A percentile compares a stretch with the other conserved stretches of the same genome.
Conservation (phyloP, 2,888 invertebrate species). For the Oscheius myriophilus region DNA sequence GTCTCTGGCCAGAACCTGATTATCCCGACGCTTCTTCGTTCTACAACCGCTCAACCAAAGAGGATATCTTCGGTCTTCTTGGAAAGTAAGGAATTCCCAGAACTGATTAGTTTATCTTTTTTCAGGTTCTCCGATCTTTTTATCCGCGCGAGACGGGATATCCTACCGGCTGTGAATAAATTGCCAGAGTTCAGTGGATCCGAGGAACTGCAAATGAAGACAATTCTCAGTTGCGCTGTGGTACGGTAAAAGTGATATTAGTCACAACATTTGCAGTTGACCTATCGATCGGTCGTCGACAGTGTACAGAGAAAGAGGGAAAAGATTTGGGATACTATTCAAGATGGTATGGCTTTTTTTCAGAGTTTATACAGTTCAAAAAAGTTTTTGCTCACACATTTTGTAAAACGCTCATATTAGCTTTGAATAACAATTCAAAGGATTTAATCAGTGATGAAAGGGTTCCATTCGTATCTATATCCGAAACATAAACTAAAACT, state of each 20-base stretch:
- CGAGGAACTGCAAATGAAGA: conserved; percentile 90
- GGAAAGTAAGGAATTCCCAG: background rate
- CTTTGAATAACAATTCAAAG: too few species aligned
- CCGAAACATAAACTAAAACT: too few species aligned
- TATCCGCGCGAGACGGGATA: conserved; percentile 72
- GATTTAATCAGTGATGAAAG: too few species aligned
- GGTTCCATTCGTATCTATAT: too few species aligned
- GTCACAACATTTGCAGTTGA: conserved; percentile 75
- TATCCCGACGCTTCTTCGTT: conserved; percentile 57
- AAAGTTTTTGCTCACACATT: too few species aligned
- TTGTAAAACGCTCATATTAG: too few species aligned
- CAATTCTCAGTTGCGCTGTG: conserved; percentile 93
- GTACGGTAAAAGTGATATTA: conserved; percentile 74
- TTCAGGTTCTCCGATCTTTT: conserved; percentile 41
- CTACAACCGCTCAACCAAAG: conserved; percentile 52
- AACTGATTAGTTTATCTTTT: background rate
- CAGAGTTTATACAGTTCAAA: too few species aligned
- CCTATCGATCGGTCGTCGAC: conserved; percentile 80
- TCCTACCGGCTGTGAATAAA: conserved; percentile 85
- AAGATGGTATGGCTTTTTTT: conserved; percentile 27
- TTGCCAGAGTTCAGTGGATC: conserved; percentile 84
- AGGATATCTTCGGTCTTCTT: conserved; percentile 32
- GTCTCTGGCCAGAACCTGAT: conserved; percentile 51
- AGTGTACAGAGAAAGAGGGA: conserved; percentile 80
- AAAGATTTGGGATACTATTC: conserved; percentile 79